Percentiles rank a stretch among this genome's conserved stretches.
Conservation (phyloP, 1,140 invertebrate genomes). For the Drosophila nigromelanica region DNA sequence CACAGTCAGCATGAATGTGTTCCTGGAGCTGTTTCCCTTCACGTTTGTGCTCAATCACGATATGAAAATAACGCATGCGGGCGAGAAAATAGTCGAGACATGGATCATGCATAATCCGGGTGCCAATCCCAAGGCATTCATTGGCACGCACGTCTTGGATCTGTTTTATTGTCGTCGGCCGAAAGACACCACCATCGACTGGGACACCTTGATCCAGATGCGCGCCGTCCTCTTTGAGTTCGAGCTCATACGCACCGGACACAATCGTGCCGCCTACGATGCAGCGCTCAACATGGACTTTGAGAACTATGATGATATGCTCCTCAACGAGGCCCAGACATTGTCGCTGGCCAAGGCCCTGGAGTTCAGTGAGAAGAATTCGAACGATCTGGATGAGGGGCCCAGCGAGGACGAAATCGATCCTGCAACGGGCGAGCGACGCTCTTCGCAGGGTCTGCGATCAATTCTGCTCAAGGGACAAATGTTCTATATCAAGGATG, state of each 20-base stretch:
- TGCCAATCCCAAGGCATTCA: conserved; percentile 84
- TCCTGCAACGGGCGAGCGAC: conserved; percentile 84
- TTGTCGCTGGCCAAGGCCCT: conserved; percentile 54
- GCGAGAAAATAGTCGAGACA: conserved; percentile 89
- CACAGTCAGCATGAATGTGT: conserved; percentile 87
- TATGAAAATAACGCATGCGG: conserved; percentile 84
- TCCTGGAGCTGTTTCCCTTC: conserved; percentile 91
- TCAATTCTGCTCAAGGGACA: conserved; percentile 92
- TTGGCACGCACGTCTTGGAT: conserved; percentile 87
- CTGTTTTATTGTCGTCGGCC: conserved; percentile 90
- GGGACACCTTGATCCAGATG: conserved; percentile 88
- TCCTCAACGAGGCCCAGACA: conserved; percentile 68
- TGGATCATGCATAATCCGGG: conserved; percentile 87
- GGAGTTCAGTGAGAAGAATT: conserved; percentile 53
- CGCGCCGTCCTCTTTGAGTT: conserved; percentile 91
- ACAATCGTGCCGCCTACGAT: conserved; percentile 69
- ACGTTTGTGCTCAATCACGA: conserved; percentile 75
- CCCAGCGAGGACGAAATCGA: conserved; percentile 47
- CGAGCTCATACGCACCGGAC: conserved; percentile 86
- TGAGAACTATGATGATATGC: conserved; percentile 75
- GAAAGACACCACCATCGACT: conserved; percentile 89
- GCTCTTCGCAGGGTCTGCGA: conserved; percentile 88
- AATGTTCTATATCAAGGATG: conserved; percentile 92
- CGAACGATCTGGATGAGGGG: conserved; percentile 39
- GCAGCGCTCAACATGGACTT: conserved; percentile 73